A percentile compares a stretch with the other conserved stretches of the same genome.
Conservation (phyloP, 2,797 vertebrate genomes). For the Clarias laeviceps region DNA sequence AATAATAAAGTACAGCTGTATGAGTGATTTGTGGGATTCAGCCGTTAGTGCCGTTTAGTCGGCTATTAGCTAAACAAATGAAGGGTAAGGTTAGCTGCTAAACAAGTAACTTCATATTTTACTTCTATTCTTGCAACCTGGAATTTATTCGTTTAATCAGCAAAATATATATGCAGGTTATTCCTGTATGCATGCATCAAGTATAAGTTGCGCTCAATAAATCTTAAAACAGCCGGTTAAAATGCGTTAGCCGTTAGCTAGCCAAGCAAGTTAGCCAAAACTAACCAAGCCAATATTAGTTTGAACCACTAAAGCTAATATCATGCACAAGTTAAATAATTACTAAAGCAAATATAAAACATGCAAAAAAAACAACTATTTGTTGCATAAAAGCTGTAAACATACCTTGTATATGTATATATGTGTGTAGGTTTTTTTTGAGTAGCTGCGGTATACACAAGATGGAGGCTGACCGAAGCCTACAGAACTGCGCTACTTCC, state of each 20-base stretch:
- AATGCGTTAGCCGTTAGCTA: background rate
- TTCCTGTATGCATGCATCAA: background rate
- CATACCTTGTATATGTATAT: conserved; percentile 43
- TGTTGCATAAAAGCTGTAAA: background rate
- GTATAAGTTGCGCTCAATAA: background rate
- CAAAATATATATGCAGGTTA: background rate
- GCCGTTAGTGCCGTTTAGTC: background rate
- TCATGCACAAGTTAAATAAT: background rate
- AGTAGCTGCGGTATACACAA: conserved; percentile 43
- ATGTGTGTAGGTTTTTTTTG: background rate
- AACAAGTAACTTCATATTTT: background rate
- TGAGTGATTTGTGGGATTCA: background rate
- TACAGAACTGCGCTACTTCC: conserved; percentile 41
- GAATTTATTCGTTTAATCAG: too few species aligned
- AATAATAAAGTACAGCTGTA: background rate
- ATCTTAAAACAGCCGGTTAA: background rate
- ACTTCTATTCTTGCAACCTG: background rate
- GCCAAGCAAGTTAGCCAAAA: background rate
- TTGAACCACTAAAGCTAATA: background rate
- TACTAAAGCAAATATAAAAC: background rate
- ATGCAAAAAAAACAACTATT: background rate
- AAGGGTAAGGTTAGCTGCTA: background rate
- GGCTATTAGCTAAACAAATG: conserved; percentile 4
- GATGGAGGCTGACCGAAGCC: conserved; percentile 55
- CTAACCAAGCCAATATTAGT: background rate